These are phyloP conservation scores for Cyclophora punctaria DNA, from an alignment of 2,888 invertebrate species.

Conservation along the genomic window DNA sequence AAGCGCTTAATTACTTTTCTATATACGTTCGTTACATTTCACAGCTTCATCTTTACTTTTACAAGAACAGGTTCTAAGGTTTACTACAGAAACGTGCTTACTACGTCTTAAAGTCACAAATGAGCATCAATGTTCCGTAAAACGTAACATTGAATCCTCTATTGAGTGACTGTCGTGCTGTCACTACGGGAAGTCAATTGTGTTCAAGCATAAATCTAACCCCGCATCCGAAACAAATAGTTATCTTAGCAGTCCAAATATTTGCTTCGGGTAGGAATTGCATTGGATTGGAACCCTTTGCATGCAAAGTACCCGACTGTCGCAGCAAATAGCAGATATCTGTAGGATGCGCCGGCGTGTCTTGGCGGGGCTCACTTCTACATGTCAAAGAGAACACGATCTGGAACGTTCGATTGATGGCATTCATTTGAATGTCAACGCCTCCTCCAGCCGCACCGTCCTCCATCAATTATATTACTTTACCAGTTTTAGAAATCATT, in stretches of 20 bases:
- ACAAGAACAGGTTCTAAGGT: too few species aligned
- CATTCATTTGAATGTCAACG: neutral
- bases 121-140: too few species aligned
- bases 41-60: too few species aligned
- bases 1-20: too few species aligned
- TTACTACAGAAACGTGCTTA: too few species aligned
- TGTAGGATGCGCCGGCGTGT: slow-evolving; percentile 2
- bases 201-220: slow-evolving; percentile 14
- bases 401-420: neutral
- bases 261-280: slow-evolving; percentile 8
- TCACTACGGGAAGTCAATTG: slow-evolving; percentile 10
- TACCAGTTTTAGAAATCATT: neutral
- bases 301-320: slow-evolving; percentile 14
- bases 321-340: slow-evolving; percentile 4
- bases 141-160: too few species aligned
- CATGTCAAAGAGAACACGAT: neutral
- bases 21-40: too few species aligned
- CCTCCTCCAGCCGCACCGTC: neutral
- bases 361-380: neutral
- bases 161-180: too few species aligned
- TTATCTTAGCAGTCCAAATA: slow-evolving; percentile 16
- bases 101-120: too few species aligned
- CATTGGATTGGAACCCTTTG: slow-evolving; percentile 14
- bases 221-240: slow-evolving; percentile 19
- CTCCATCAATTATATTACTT: slow-evolving; percentile 11